Evolutionary conservation across 2,888 invertebrate genomes (phyloP), one percentile per base, ranked within the genome.

Genomic region (Agrochola litura): DNA sequence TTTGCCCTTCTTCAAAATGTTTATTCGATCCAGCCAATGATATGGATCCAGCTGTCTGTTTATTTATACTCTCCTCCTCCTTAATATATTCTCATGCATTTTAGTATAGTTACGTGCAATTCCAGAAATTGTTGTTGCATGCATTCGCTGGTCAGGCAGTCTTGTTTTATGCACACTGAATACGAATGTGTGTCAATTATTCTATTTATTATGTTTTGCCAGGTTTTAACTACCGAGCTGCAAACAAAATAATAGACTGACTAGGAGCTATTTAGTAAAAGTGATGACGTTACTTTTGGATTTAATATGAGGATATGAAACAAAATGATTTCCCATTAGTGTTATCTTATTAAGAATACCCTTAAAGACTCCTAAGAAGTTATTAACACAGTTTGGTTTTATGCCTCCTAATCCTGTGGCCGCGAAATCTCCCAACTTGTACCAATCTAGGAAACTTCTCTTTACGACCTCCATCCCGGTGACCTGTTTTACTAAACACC

Each of bases 401-500:
- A 67, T 66, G 58, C 58, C 16, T 10, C 61, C 22, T 66, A 76
- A 74, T 77, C 58, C 71, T 75, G 49, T 68, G 56, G 63, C 69
- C 86, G 83, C 83, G 49, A 64, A 74, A 70, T 83, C 83, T 81
- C 76, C 49, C 75, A 73, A 79, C 87, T 92, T 92, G 82, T 82
- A 85, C 91, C 92, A 89, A 86, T 85, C 88, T 86, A 90, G 92
- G 90, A 92, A 92, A 91, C 90, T 92, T 88, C 78, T 79, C 78
- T 93, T 93, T 92, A 93, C 91, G 92, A 90, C 89, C 90, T 83
- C 86, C 86, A 90, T 89, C 84, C 88, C 87, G 85, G 90, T 93
- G 94, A 93, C 94, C 94, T 93, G 91, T 92, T 94, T 93, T 86
- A 87, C 91, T 90, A 91, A 92, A 92, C 90, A 90, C 84, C 88